phyloP scores from a whole-genome alignment of 2,888 invertebrate genomes.

The Chaetoderma sp. region DNA sequence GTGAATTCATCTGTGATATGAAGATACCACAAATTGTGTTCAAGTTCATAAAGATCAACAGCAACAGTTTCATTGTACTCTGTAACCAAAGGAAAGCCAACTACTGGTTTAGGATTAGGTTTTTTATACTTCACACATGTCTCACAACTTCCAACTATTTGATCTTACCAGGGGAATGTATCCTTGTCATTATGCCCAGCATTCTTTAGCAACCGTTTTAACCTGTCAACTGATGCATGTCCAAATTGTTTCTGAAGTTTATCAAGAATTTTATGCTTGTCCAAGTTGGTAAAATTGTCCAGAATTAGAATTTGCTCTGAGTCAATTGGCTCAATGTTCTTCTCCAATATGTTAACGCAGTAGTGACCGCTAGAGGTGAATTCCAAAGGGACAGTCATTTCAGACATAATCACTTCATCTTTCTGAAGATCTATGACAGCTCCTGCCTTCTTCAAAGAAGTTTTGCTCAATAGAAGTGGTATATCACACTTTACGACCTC shows the following conservation, averaged over 20 bases:
- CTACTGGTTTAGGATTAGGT: neutral
- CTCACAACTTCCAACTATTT: neutral
- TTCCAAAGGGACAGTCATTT: slow-evolving; percentile 14
- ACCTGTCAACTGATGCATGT: neutral
- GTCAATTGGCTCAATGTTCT: too few species aligned
- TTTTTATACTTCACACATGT: neutral
- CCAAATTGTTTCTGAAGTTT: neutral
- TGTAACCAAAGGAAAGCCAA: neutral
- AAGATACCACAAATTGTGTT: neutral
- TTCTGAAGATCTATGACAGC: neutral
- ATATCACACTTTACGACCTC: slow-evolving; percentile 20
- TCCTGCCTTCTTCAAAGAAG: slow-evolving; percentile 17
- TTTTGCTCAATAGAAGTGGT: slow-evolving; percentile 25
- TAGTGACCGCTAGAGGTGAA: slow-evolving; percentile 27
- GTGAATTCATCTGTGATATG: slow-evolving; percentile 3
- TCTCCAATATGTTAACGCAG: slow-evolving; percentile 22
- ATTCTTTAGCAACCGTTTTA: neutral
- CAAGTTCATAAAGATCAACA: neutral
- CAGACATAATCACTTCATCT: slow-evolving; percentile 23
- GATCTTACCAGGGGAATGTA: neutral
- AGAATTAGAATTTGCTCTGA: too few species aligned
- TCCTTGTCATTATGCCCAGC: neutral
- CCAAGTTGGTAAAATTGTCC: too few species aligned
- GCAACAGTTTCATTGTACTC: slow-evolving; percentile 3
- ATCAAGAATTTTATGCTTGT: neutral